Conservation (phyloP, 2,113 vertebrate genomes). For the Daphoenositta chrysoptera region DNA sequence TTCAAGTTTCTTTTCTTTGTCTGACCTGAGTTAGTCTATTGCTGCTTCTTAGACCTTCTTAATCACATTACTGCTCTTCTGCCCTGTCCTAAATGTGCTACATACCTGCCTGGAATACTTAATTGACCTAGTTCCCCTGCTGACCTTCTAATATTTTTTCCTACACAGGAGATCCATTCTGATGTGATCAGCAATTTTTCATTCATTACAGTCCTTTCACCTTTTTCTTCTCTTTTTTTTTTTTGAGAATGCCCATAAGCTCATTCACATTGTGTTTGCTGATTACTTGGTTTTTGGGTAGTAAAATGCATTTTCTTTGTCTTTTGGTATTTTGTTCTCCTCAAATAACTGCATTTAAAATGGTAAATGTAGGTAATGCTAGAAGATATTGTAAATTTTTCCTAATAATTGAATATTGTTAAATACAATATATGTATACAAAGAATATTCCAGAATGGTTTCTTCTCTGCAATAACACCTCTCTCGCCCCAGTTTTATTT, state of each 20-base stretch:
- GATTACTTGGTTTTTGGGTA: neutral
- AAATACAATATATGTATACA: neutral
- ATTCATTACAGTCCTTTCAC: neutral
- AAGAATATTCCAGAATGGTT: neutral
- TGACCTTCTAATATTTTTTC: neutral
- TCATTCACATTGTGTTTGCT: neutral
- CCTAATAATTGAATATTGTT: neutral
- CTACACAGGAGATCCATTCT: neutral
- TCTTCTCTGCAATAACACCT: neutral
- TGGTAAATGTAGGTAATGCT: neutral
- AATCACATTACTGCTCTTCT: neutral
- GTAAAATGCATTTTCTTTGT: neutral
- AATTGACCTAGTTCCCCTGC: neutral
- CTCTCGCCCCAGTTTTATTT: neutral
- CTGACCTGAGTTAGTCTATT: neutral
- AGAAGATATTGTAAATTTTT: neutral
- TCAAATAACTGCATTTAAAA: neutral
- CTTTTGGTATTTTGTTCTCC: neutral
- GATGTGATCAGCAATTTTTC: neutral
- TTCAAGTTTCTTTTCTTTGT: neutral
- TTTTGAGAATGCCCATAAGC: neutral
- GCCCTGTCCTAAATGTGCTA: neutral
- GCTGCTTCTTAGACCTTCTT: neutral
- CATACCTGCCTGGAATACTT: neutral
- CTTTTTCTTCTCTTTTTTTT: neutral